Percentiles rank a stretch among this genome's conserved stretches.
Evolutionary conservation across 2,888 invertebrate genomes (phyloP).

Genomic region (Galerucella calmariensis): DNA sequence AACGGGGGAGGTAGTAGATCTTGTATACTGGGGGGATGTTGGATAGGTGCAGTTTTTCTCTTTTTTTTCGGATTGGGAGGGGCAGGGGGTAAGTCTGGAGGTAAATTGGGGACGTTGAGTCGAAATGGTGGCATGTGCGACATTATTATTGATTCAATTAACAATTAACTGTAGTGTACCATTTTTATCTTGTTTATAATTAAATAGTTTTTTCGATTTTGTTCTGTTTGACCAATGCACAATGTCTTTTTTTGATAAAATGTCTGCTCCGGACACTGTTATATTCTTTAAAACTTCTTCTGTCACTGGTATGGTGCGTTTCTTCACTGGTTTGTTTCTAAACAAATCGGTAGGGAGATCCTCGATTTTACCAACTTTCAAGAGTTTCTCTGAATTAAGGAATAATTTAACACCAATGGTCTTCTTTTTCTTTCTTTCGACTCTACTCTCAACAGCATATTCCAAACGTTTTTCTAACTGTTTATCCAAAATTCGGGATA

Average conservation of each 20-base stretch:
- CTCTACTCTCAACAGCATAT: conserved; percentile 23
- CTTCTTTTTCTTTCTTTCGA: conserved; percentile 34
- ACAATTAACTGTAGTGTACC: conserved; percentile 56
- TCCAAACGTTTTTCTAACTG: conserved; percentile 57
- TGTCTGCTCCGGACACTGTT: conserved; percentile 64
- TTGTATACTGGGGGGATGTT: conserved; percentile 76
- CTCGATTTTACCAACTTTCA: conserved; percentile 39
- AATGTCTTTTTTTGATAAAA: conserved; percentile 67
- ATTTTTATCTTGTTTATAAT: conserved; percentile 53
- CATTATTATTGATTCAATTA: conserved; percentile 52
- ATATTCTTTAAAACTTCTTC: conserved; percentile 58
- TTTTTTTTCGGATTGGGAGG: conserved; percentile 90
- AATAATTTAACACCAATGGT: conserved; percentile 47
- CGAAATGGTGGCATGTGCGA: conserved; percentile 64
- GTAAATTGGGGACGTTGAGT: conserved; percentile 62
- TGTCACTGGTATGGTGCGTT: conserved; percentile 42
- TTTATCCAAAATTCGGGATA: conserved; percentile 65
- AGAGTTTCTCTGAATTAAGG: conserved; percentile 44
- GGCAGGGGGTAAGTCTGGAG: conserved; percentile 73
- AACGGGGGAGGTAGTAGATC: conserved; percentile 86
- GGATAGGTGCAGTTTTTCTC: conserved; percentile 77
- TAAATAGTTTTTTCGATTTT: conserved; percentile 56
- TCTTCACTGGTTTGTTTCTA: conserved; percentile 14
- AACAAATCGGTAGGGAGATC: conserved; percentile 45
- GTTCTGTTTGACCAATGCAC: conserved; percentile 69